Evolutionary conservation across 2,888 invertebrate species (phyloP), one percentile per base, ranked within the genome.

Genomic region (Cephonodes hylas): DNA sequence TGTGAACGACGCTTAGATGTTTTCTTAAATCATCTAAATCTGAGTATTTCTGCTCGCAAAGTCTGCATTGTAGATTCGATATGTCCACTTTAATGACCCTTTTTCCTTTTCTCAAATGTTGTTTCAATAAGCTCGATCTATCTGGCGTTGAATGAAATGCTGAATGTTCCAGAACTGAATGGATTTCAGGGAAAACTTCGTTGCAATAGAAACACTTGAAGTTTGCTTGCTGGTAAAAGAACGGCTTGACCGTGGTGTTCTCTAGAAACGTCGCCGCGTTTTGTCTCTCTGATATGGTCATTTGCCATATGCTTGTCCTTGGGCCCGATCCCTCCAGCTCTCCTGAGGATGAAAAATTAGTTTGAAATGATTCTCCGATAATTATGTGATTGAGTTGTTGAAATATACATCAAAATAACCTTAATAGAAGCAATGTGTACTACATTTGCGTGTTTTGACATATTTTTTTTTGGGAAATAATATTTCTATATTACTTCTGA

Each of bases 151-250:
- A 65, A 58, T 91, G 91, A 22, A 74, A 73, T 0, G 74, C 66
- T 0, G 85, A 81, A 42, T 91, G 91, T 60, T 85, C 79, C 7
- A 91, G 69, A 0, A 88, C 87, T 0, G 85, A 79, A 25, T 86
- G 80, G 4, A 91, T 76, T 73, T 91, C 91, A 0, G 91, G 88
- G 53, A 87, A 92, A 0, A 89, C 76, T 73, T 89, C 83, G 10
- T 84, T 79, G 73, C 91, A 92, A 66, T 89, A 92, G 68, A 92
- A 91, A 64, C 91, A 92, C 72, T 91, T 91, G 67, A 88, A 92
- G 73, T 87, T 91, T 0, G 89, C 91, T 72, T 91, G 90, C 46
- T 90, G 89, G 63, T 89, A 91, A 76, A 83, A 86, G 69, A 92
- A 92, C 0, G 91, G 91, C 66, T 82, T 87, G 66, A 89, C 77